Base-by-base conservation (phyloP, 92 coral and sea anemone species). In the Porites rus region DNA sequence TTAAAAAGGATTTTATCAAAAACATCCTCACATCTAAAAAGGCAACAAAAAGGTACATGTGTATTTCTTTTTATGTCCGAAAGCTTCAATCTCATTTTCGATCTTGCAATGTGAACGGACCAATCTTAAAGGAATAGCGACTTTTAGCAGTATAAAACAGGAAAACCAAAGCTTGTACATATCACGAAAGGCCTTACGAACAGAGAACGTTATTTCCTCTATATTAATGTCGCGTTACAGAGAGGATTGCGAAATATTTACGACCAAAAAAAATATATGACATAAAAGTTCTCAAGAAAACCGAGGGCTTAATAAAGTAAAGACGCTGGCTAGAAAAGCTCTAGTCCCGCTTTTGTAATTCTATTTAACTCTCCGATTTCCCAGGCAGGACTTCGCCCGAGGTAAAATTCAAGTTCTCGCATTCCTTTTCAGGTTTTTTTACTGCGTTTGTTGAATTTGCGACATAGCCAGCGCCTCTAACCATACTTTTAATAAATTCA, bases 91-190 rank as follows among this genome's bases (percentile, higher is more conserved):
- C 53, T 70, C 1, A 18, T 7, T 31, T 70, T 31, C 38, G n/a
- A 3, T 16, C 8, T 28, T 75, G 67, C 13, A 14, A 14, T 4
- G 43, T 1, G 52, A 31, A 38, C 46, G 46, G 46, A 65, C 61
- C 61, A 10, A 56, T 14, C 13, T 14, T 56, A 65, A 66, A 19
- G 63, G 61, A 79, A 65, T 72, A 65, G 51, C 64, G 43, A 38
- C 71, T 54, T n/a, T 25, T 10, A 19, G 80, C 51, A 56, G 28
- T 75, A 65, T 56, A 58, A 14, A 67, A 62, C 21, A n/a, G 18
- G 56, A 78, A 78, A n/a, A 38, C 31, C 43, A 77, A 77, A 63
- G 54, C 38, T 61, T 62, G 46, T 62, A 21, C 38, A 64, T 65
- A 19, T 20, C 72, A 46, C 72, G 72, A 67, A 65, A 10, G 54